A percentile compares a stretch with the other conserved stretches of the same genome.
These are phyloP conservation scores for Noctua comes DNA, from an alignment of 2,888 invertebrate genomes.

Conservation along the genomic window DNA sequence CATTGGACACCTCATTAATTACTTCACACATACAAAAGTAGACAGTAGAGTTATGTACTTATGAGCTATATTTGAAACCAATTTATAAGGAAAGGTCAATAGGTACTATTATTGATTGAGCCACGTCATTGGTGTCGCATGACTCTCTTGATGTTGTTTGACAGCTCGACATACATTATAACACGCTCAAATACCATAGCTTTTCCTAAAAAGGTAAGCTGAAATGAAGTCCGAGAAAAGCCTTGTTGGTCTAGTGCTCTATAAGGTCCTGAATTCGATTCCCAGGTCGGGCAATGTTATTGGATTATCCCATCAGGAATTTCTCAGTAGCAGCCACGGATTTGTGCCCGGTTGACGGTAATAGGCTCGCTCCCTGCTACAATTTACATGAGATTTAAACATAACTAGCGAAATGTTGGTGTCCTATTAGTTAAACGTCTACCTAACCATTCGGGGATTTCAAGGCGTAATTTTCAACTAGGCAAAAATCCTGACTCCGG, in stretches of 20 bases:
- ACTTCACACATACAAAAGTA: slow-evolving; percentile 7
- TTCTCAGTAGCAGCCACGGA: not conserved
- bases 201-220: not conserved
- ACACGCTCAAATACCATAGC: not conserved
- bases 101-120: slow-evolving; percentile 50
- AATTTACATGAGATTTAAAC: not conserved
- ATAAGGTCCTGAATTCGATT: not conserved
- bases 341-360: not conserved
- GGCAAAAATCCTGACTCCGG: not conserved
- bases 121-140: slow-evolving; percentile 17
- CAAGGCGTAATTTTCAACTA: not conserved
- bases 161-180: not conserved
- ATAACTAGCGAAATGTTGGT: not conserved
- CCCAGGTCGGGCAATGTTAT: not conserved
- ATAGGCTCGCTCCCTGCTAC: not conserved
- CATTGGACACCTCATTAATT: slow-evolving; percentile 45
- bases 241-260: not conserved
- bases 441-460: not conserved
- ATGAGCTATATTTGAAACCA: slow-evolving; percentile 37
- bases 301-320: not conserved
- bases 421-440: not conserved
- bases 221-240: not conserved
- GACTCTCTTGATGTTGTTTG: slow-evolving; percentile 4
- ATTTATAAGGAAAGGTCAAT: slow-evolving; percentile 37
- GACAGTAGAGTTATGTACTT: slow-evolving; percentile 4